phyloP scores from a whole-genome alignment of 1,140 invertebrate genomes.

The Odontomachus brunneus region DNA sequence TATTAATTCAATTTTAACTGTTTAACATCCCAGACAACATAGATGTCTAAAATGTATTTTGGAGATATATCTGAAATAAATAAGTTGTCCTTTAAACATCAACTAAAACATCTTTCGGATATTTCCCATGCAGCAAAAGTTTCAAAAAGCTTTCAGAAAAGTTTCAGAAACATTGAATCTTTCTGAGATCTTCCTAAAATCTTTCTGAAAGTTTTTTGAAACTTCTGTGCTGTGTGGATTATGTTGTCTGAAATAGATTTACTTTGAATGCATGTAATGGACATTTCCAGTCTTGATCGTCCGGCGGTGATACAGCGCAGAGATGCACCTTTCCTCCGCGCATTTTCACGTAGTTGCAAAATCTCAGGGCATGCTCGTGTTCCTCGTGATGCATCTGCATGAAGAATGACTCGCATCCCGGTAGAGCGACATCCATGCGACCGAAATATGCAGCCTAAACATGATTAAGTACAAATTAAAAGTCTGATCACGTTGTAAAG shows the following conservation, averaged over 20 bases:
- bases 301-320: conserved; percentile 67
- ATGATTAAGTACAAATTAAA: not conserved
- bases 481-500: not conserved
- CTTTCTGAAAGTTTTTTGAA: too few relatives aligned
- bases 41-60: too few relatives aligned
- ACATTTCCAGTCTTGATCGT: conserved; percentile 80
- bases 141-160: too few relatives aligned
- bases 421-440: conserved; percentile 78
- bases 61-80: too few relatives aligned
- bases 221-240: too few relatives aligned
- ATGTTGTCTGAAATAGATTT: conserved; percentile 1
- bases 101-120: too few relatives aligned
- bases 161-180: too few relatives aligned
- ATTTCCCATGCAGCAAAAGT: too few relatives aligned
- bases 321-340: conserved; percentile 76
- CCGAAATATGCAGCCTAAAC: conserved; percentile 80
- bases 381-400: conserved; percentile 81
- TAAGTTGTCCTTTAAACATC: too few relatives aligned
- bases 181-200: too few relatives aligned
- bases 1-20: conserved; percentile 3
- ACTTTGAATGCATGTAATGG: conserved; percentile 80
- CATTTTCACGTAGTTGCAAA: conserved; percentile 79
- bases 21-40: too few relatives aligned
- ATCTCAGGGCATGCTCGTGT: conserved; percentile 74
- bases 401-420: conserved; percentile 80